phyloP scores from a whole-genome alignment of 2,888 invertebrate genomes.

The Stenurella melanura region DNA sequence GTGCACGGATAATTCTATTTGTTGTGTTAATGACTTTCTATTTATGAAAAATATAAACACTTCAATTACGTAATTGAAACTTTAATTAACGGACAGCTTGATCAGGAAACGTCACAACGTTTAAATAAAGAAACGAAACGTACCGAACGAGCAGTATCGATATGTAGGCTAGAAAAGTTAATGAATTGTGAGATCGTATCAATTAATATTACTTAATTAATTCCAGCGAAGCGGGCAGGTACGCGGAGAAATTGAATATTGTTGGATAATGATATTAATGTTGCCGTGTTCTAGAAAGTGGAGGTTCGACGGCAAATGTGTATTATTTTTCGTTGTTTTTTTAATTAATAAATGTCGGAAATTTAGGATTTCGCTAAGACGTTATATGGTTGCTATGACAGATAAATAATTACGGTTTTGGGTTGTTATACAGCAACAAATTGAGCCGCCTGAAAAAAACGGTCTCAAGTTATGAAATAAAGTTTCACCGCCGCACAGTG shows the following conservation, averaged over 20 bases:
- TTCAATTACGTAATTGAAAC: slow-evolving; percentile 33
- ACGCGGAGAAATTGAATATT: neutral
- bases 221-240: slow-evolving; percentile 18
- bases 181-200: slow-evolving; percentile 29
- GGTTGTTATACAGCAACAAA: too few relatives aligned
- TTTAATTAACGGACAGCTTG: slow-evolving; percentile 35
- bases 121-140: neutral
- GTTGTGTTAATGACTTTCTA: slow-evolving; percentile 34
- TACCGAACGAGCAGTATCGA: neutral
- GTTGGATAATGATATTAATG: neutral
- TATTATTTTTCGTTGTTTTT: too few relatives aligned
- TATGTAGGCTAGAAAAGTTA: slow-evolving; percentile 38
- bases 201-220: slow-evolving; percentile 21
- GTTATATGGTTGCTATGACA: too few relatives aligned
- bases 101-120: slow-evolving; percentile 40
- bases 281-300: too few relatives aligned
- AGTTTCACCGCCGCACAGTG: too few relatives aligned
- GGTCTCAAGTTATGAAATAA: too few relatives aligned
- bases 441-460: too few relatives aligned
- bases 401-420: too few relatives aligned
- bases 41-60: slow-evolving; percentile 37
- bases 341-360: too few relatives aligned
- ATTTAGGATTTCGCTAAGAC: too few relatives aligned
- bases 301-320: too few relatives aligned
- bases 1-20: slow-evolving; percentile 15